These are phyloP conservation scores for Microctonus hyperodae DNA, from an alignment of 2,888 invertebrate genomes.

Conservation along the genomic window DNA sequence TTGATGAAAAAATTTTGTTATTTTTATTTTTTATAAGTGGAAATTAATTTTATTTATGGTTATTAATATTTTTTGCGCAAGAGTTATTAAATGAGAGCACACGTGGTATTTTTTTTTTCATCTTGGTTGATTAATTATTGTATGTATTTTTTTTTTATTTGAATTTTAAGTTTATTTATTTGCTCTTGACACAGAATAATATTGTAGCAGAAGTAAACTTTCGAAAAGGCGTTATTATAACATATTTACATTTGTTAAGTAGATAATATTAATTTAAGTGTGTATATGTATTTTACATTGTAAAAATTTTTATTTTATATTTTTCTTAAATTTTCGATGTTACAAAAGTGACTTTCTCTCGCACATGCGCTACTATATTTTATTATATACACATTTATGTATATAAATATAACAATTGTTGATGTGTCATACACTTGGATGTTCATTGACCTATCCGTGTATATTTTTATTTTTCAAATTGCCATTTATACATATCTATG, in stretches of 20 bases:
- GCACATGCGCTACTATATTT: not conserved
- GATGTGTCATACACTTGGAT: not conserved
- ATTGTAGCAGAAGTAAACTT: not conserved
- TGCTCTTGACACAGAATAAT: not conserved
- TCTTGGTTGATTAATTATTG: not conserved
- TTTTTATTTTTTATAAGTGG: too few relatives aligned
- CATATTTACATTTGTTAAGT: too few relatives aligned
- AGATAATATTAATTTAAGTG: too few relatives aligned
- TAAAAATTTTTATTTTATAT: too few relatives aligned
- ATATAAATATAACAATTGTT: not conserved
- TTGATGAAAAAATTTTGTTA: too few relatives aligned
- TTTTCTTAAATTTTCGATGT: not conserved
- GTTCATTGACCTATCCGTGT: not conserved
- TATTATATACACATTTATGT: not conserved
- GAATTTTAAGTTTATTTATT: not conserved
- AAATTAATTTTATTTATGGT: too few relatives aligned
- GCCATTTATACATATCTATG: not conserved
- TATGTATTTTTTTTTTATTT: constrained; percentile 3
- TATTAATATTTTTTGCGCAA: too few relatives aligned
- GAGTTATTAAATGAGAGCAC: too few relatives aligned
- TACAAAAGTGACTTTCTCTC: constrained; percentile 2
- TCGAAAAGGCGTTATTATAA: not conserved
- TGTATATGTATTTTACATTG: too few relatives aligned
- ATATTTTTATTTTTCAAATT: constrained; percentile 1
- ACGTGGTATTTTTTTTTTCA: not conserved